phyloP scores from a whole-genome alignment of 2,888 invertebrate genomes.

The Ennomos erosarius region DNA sequence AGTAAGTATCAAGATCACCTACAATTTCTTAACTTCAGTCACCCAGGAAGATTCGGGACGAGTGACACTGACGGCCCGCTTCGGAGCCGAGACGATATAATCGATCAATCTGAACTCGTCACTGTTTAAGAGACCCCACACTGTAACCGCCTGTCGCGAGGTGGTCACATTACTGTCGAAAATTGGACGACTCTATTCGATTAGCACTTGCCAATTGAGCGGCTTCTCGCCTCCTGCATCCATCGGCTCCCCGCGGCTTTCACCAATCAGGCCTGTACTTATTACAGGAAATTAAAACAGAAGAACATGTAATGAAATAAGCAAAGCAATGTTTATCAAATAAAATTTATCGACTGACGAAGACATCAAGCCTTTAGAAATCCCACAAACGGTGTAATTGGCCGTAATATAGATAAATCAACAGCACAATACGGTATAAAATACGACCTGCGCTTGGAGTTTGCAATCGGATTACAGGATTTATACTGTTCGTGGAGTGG shows the following conservation, averaged over 20 bases:
- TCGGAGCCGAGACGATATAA: slow-evolving; percentile 74
- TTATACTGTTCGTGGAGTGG: too few relatives aligned
- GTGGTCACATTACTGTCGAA: slow-evolving; percentile 48
- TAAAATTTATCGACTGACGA: slow-evolving; percentile 29
- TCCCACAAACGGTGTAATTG: slow-evolving; percentile 70
- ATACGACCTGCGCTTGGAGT: slow-evolving; percentile 53
- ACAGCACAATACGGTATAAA: slow-evolving; percentile 62
- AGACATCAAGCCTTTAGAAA: slow-evolving; percentile 38
- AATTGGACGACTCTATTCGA: slow-evolving; percentile 35
- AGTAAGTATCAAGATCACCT: slow-evolving; percentile 41
- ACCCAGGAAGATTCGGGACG: slow-evolving; percentile 38
- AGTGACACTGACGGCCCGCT: slow-evolving; percentile 21
- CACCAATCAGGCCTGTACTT: too few relatives aligned
- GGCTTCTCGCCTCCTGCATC: too few relatives aligned
- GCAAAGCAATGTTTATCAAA: slow-evolving; percentile 10
- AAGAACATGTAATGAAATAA: slow-evolving; percentile 5
- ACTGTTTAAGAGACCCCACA: slow-evolving; percentile 71
- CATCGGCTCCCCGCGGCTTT: too few relatives aligned
- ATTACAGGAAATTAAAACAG: neutral
- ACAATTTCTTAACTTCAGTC: neutral
- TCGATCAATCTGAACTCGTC: slow-evolving; percentile 76
- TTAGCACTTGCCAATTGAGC: slow-evolving; percentile 14
- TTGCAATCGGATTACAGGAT: slow-evolving; percentile 52
- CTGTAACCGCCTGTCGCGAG: slow-evolving; percentile 54
- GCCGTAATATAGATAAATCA: slow-evolving; percentile 70